Evolutionary conservation across 2,888 invertebrate genomes (phyloP), one percentile per base, ranked within the genome.

Genomic region (Dryobota labecula): DNA sequence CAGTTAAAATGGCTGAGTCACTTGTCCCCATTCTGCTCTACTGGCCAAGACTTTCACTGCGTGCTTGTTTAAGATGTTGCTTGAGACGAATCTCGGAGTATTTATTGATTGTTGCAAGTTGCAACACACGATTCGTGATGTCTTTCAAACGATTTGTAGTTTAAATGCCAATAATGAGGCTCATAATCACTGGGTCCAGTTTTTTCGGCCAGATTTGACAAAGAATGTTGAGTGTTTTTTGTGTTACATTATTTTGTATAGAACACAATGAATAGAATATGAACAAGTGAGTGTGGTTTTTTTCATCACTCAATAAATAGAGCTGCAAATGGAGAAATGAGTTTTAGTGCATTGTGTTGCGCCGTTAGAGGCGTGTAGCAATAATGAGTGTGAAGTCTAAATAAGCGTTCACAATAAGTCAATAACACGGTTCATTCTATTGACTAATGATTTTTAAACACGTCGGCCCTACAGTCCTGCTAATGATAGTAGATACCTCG

Each of bases 21-120:
- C 75, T 76, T 84, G 92, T 69, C 86, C 91, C 82, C 90, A 90
- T 92, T 92, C 84, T 89, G 89, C 87, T 89, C 88, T 81, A 87
- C 79, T 88, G 88, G 84, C 76, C 76, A 83, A 83, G 77, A 90
- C 92, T 92, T 92, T 92, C 92, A 90, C 92, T 87, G 80, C 74
- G 74, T 78, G 61, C 80, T 85, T 78, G 76, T 79, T 78, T 84
- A 77, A 75, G 84, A 82, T 82, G 73, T 74, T 80, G 76, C 74
- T 83, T 73, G 41, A 80, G 78, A 77, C 65, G 76, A 82, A 84
- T 85, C 83, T 75, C n/a, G 45, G 71, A 67, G 80, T 73, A 66
- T 70, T 82, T 84, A 85, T 84, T 74, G 81, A 84, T 85, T 78
- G 61, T 77, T 82, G 78, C 69, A 66, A 78, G 70, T 36, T 36